Evolutionary conservation across 2,888 invertebrate species (phyloP).

Genomic region (Cheilosia vernalis): DNA sequence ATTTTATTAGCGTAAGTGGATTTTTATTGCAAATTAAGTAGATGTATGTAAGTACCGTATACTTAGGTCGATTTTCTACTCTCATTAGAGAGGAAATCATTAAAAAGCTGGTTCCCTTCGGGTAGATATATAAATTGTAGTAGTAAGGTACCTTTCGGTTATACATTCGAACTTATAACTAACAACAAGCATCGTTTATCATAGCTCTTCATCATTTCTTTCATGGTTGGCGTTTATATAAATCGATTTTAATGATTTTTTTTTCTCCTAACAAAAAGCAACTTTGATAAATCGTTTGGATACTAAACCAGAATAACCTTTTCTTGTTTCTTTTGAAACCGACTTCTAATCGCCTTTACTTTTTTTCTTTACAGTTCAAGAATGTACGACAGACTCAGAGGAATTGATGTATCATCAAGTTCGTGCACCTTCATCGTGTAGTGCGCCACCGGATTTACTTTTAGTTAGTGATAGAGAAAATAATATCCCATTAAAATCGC

Average conservation of each 20-base stretch:
- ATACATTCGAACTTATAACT: neutral
- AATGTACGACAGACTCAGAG: slow-evolving; percentile 88
- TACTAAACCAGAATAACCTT: slow-evolving; percentile 5
- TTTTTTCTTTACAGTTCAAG: slow-evolving; percentile 85
- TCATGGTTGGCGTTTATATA: slow-evolving; percentile 15
- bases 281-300: slow-evolving; percentile 31
- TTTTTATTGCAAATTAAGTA: slow-evolving; percentile 63
- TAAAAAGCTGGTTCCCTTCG: slow-evolving; percentile 15
- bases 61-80: slow-evolving; percentile 23
- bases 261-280: neutral
- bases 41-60: slow-evolving; percentile 1
- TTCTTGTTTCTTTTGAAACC: slow-evolving; percentile 3
- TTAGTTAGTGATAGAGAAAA: slow-evolving; percentile 85
- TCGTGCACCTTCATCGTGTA: slow-evolving; percentile 86
- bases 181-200: slow-evolving; percentile 35
- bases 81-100: slow-evolving; percentile 29
- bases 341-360: slow-evolving; percentile 34
- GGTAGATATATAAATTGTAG: slow-evolving; percentile 14
- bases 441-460: slow-evolving; percentile 86
- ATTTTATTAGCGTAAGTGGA: slow-evolving; percentile 63
- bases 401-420: slow-evolving; percentile 86
- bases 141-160: slow-evolving; percentile 72
- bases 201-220: slow-evolving; percentile 22
- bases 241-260: slow-evolving; percentile 13
- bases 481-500: slow-evolving; percentile 81